Percentiles rank a stretch among this genome's conserved stretches.
Evolutionary conservation across 1,140 invertebrate genomes (phyloP).

Genomic region (Eumeta japonica): DNA sequence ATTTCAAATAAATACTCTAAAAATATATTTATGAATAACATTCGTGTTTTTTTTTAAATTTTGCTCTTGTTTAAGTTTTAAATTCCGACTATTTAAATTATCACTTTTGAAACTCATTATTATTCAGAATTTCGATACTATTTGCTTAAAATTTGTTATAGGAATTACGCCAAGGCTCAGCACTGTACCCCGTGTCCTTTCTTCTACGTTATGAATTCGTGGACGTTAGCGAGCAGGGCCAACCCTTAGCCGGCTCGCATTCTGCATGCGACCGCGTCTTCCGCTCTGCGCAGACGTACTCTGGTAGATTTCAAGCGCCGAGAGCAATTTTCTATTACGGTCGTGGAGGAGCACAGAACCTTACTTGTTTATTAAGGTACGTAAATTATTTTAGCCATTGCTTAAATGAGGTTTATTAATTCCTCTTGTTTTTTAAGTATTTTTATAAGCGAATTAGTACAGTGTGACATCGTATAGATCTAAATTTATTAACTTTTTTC

Average conservation of each 20-base stretch:
- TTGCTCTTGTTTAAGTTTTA: too few relatives aligned
- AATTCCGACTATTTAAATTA: too few relatives aligned
- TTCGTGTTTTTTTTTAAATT: too few relatives aligned
- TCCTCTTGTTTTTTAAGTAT: conserved; percentile 1
- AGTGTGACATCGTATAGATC: too few relatives aligned
- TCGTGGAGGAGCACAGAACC: conserved; percentile 71
- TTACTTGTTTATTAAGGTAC: conserved; percentile 68
- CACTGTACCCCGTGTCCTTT: conserved; percentile 75
- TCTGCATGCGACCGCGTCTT: conserved; percentile 65
- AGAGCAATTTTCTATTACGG: conserved; percentile 80
- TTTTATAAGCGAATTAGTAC: too few relatives aligned
- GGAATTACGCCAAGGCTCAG: conserved; percentile 73
- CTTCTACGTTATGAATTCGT: conserved; percentile 78
- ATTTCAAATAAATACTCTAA: too few relatives aligned
- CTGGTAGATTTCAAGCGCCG: conserved; percentile 72
- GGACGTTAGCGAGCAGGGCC: conserved; percentile 62
- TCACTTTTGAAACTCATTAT: neutral
- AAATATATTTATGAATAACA: too few relatives aligned
- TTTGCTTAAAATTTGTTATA: conserved; percentile 31
- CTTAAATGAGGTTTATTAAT: neutral
- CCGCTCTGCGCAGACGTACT: conserved; percentile 50
- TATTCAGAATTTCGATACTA: too few relatives aligned
- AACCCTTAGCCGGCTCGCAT: conserved; percentile 55
- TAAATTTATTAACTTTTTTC: too few relatives aligned
- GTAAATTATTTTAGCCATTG: conserved; percentile 3